Evolutionary conservation across 1,140 invertebrate genomes (phyloP), one percentile per base, ranked within the genome.

Genomic region (Atta colombica): DNA sequence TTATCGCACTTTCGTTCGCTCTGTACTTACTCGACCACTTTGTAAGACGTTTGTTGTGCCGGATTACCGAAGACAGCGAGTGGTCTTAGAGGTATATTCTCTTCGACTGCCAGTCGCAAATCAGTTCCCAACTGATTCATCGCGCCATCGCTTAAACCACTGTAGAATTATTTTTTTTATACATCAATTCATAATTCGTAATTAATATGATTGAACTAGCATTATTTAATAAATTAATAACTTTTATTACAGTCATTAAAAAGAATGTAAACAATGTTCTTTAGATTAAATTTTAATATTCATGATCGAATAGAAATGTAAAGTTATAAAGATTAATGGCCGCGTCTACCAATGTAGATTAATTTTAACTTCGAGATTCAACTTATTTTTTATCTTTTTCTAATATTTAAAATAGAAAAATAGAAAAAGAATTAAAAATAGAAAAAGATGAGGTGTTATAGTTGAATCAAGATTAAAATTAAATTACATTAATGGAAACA

Each of bases 71-170:
- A 97, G 72, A 97, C 96, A 89, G 97, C 96, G 53, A 98, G 95
- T 39, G 98, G 97, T 85, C 97, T 96, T 90, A 98, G 94, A 25
- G 97, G 98, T 93, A 98, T 98, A 91, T 96, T 97, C 92, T 98
- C 98, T 92, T 97, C 97, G 82, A 96, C 96, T 16, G 93, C 90
- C 74, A 95, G 61, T 66, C 94, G 92, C 14, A 91, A 81, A 77
- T 94, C 94, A 71, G 90, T 88, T 51, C 92, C 94, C 87, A 94
- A 88, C 80, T 95, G 94, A 77, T 94, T 95, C 91, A 94, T 93
- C 61, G 93, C 91, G 58, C 92, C 91, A 68, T 95, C 94, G 71
- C 94, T 93, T 63, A 95, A 85, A 66, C 93, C 94, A 45, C 95
- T 95, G 18, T 51, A 74, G 3, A 14, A 68, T 39, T 0, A 55